These are phyloP conservation scores for Helostoma temminkii DNA, from an alignment of 2,797 vertebrate genomes.

Conservation along the genomic window DNA sequence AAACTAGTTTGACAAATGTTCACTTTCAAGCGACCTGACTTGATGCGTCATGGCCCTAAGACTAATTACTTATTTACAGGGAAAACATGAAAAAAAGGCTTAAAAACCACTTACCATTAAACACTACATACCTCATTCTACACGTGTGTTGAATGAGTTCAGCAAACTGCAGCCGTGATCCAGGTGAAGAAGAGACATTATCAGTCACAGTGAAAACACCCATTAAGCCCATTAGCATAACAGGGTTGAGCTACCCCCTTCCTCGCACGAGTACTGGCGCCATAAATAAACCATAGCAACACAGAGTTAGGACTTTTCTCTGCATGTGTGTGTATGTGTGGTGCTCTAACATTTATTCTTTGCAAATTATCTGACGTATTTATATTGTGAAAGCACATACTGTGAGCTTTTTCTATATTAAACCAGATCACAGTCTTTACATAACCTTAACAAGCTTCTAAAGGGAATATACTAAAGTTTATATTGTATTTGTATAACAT, in stretches of 20 bases:
- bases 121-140: not conserved
- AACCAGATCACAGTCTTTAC: not conserved
- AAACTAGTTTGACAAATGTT: too few species aligned
- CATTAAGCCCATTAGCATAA: slow-evolving; percentile 69
- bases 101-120: slow-evolving; percentile 19
- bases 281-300: slow-evolving; percentile 38
- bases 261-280: slow-evolving; percentile 11
- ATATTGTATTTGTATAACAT: too few species aligned
- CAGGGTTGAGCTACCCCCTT: slow-evolving; percentile 29
- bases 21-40: too few species aligned
- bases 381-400: not conserved
- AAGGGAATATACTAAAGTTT: too few species aligned
- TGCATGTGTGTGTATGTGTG: not conserved
- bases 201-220: slow-evolving; percentile 53
- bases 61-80: not conserved
- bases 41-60: not conserved
- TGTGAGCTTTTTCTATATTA: too few species aligned
- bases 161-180: slow-evolving; percentile 10
- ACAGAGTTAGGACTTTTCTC: not conserved
- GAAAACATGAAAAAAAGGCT: slow-evolving; percentile 15
- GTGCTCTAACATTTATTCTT: not conserved
- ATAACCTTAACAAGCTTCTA: not conserved
- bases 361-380: not conserved
- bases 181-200: slow-evolving; percentile 44
- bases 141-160: not conserved